Conservation (phyloP, 2,797 vertebrate genomes). For the Gobionotothen gibberifrons region DNA sequence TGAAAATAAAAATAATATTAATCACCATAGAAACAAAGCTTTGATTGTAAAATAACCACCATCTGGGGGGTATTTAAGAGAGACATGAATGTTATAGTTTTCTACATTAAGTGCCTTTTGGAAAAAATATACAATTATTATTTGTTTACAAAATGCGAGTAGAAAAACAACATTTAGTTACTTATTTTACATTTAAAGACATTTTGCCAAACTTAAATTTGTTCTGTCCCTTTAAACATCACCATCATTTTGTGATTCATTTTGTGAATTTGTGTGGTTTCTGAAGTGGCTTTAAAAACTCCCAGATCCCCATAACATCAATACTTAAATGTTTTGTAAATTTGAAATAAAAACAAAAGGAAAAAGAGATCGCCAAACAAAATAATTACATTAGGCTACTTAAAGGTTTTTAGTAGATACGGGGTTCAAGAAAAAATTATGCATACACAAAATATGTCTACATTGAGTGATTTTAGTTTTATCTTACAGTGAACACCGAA, state of each 20-base stretch:
- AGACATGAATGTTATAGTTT: background rate
- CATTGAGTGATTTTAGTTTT: background rate
- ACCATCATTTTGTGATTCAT: background rate
- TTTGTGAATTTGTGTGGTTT: background rate
- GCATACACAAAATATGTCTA: background rate
- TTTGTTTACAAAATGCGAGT: slow-evolving; percentile 10
- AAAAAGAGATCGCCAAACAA: background rate
- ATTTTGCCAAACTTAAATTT: background rate
- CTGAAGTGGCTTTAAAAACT: background rate
- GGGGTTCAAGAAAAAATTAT: background rate
- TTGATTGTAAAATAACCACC: slow-evolving; percentile 7
- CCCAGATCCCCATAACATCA: background rate
- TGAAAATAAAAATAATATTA: slow-evolving; percentile 7
- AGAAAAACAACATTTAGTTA: slow-evolving; percentile 24
- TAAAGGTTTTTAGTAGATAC: background rate
- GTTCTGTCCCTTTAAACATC: slow-evolving; percentile 16
- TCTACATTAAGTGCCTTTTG: background rate
- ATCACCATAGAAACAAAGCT: slow-evolving; percentile 7
- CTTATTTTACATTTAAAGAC: background rate
- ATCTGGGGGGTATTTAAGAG: background rate
- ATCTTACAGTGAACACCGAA: background rate
- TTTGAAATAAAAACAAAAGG: background rate
- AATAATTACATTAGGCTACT: too few relatives aligned
- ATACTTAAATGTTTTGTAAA: background rate
- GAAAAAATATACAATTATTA: background rate